Base-by-base conservation (phyloP, 2,888 invertebrate species). In the Brachynemurus nebulosus region DNA sequence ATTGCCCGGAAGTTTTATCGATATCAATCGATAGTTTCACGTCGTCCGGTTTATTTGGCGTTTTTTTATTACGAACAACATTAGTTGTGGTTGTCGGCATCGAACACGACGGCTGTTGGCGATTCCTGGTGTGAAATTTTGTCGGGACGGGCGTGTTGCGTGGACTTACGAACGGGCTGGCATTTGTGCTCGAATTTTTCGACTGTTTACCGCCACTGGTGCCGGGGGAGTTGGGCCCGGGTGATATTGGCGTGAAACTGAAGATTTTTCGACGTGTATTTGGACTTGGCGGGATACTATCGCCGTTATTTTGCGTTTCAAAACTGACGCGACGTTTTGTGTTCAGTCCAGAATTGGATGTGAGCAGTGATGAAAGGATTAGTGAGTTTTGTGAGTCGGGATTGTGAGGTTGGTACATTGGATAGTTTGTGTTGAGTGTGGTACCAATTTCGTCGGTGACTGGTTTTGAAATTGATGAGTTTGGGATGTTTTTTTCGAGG, bases 191-290 rank as follows among this genome's bases (percentile, higher is more conserved):
- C 50, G 76, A 77, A 19, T 71, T 69, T 52, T 72, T 74, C 2
- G 74, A 74, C 18, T 69, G 67, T 16, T 65, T 62, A 9, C 66
- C 68, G 12, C 37, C n/a, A 9, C 16, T 33, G 33, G 33, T 33
- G 45, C 55, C 56, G 2, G 80, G 79, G 2, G 79, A 79, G 54
- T 75, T 76, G 35, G 80, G 76, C n/a, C 78, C 78, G 7, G 85
- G 85, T 25, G 86, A 86, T 57, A 90, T 90, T 0, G 89, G 89
- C 21, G 83, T 82, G 57, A 90, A 90, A 61, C 81, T 86, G 59
- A 85, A 89, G 57, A 83, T 81, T 59, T 83, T 79, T 38, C 83
- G 74, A 48, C 81, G 71, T 35, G 83, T 78, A 49, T 82, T 85
- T 8, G 83, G 84, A 65, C 82, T 82, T 50, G 80, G 79, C 1